Percentiles rank a stretch among this genome's conserved stretches.
phyloP scores from a whole-genome alignment of 2,113 vertebrate species.

The Scortum barcoo region DNA sequence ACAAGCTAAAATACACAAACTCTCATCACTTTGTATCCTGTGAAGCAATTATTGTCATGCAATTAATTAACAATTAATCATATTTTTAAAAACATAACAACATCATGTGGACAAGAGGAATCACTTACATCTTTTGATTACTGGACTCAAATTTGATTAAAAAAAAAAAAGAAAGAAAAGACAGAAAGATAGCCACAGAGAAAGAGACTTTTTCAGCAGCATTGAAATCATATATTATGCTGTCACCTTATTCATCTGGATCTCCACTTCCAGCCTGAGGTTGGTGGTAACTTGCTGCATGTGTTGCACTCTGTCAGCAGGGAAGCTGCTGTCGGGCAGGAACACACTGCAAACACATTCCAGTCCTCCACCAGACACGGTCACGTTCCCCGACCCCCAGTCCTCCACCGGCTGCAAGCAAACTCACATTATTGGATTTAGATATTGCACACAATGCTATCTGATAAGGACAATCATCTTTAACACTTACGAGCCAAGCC shows the following conservation, averaged over 20 bases:
- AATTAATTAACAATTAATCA: background rate
- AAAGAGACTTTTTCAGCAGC: background rate
- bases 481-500: constrained; percentile 57
- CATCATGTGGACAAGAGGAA: too few relatives aligned
- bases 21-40: background rate
- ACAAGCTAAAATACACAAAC: constrained; percentile 39
- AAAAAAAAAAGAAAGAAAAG: too few relatives aligned
- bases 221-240: background rate
- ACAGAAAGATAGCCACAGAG: too few relatives aligned
- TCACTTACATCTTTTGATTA: too few relatives aligned
- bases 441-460: background rate
- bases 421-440: background rate
- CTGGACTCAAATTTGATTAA: too few relatives aligned
- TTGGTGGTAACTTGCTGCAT: constrained; percentile 54
- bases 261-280: constrained; percentile 51
- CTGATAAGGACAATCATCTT: background rate
- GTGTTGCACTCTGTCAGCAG: constrained; percentile 58
- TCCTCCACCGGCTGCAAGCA: constrained; percentile 54
- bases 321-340: constrained; percentile 65
- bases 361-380: constrained; percentile 45
- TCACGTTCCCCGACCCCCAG: constrained; percentile 70
- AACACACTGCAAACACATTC: constrained; percentile 61
- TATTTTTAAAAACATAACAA: background rate
- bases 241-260: constrained; percentile 67
- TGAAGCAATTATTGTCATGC: background rate